Conservation (phyloP, 2,888 invertebrate species). For the Ferrisia virgata region DNA sequence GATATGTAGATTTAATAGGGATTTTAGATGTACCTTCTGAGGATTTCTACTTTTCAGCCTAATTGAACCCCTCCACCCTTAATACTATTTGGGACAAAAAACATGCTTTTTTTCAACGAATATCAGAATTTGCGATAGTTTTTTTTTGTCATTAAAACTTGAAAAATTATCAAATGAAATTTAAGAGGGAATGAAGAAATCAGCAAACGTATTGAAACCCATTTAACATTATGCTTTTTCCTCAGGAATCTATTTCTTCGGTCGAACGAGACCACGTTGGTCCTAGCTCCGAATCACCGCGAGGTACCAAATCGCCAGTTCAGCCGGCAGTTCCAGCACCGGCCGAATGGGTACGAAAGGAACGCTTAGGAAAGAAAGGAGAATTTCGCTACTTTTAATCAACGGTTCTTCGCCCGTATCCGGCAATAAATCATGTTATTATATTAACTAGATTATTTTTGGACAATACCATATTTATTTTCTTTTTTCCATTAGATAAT, state of each 20-base stretch:
- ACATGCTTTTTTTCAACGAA: too few relatives aligned
- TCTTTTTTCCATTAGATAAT: not conserved
- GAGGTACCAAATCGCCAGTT: slow-evolving; percentile 47
- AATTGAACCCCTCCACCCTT: too few relatives aligned
- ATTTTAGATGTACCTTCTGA: too few relatives aligned
- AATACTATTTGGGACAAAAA: too few relatives aligned
- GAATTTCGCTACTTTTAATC: slow-evolving; percentile 87
- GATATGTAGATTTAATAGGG: too few relatives aligned
- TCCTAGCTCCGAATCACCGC: slow-evolving; percentile 45
- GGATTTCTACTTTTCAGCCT: too few relatives aligned
- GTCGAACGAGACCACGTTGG: slow-evolving; percentile 39
- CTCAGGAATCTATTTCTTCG: slow-evolving; percentile 7
- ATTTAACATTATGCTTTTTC: not conserved
- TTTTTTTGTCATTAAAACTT: too few relatives aligned
- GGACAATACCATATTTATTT: not conserved
- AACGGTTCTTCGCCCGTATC: not conserved
- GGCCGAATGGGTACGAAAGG: slow-evolving; percentile 81
- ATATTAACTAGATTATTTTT: not conserved
- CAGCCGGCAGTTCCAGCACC: slow-evolving; percentile 59
- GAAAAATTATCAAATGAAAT: not conserved
- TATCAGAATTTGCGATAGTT: too few relatives aligned
- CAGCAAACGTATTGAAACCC: too few relatives aligned
- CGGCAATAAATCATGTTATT: not conserved
- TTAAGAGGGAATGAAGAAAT: too few relatives aligned
- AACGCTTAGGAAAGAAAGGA: slow-evolving; percentile 88